Percentiles rank a stretch among this genome's conserved stretches.
Evolutionary conservation across 2,888 invertebrate species (phyloP).

Genomic region (Octonoba sinensis): DNA sequence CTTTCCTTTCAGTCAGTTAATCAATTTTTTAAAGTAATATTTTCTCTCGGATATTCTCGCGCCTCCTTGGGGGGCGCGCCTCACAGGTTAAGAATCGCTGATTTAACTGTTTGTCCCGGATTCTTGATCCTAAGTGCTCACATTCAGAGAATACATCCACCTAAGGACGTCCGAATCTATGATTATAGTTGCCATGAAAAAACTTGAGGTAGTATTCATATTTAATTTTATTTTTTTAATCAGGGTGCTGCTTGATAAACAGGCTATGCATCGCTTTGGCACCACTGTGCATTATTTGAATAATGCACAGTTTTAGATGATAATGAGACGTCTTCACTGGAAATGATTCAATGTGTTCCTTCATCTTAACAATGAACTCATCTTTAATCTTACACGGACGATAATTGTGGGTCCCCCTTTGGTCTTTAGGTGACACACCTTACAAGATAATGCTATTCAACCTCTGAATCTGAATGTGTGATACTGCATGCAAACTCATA

Average conservation of each 20-base stretch:
- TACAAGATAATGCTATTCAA: neutral
- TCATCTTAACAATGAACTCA: neutral
- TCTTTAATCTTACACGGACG: neutral
- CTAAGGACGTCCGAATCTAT: neutral
- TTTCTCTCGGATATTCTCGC: too few relatives aligned
- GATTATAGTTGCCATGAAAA: conserved; percentile 4
- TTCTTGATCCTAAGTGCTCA: too few relatives aligned
- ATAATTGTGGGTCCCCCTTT: neutral
- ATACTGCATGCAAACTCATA: neutral
- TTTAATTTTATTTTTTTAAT: neutral
- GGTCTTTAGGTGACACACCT: neutral
- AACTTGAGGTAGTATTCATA: conserved; percentile 8
- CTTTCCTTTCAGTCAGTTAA: too few relatives aligned
- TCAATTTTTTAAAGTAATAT: too few relatives aligned
- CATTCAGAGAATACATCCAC: neutral
- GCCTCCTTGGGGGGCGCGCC: too few relatives aligned
- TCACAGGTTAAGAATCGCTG: too few relatives aligned
- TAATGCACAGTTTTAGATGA: too few relatives aligned
- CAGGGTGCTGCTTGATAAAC: neutral
- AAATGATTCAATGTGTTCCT: too few relatives aligned
- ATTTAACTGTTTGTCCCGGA: too few relatives aligned
- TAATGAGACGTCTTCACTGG: too few relatives aligned
- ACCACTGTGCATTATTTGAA: neutral
- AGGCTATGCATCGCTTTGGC: neutral
- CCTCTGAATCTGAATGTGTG: neutral